Conservation (phyloP, 1,140 invertebrate species). For the Mya arenaria region DNA sequence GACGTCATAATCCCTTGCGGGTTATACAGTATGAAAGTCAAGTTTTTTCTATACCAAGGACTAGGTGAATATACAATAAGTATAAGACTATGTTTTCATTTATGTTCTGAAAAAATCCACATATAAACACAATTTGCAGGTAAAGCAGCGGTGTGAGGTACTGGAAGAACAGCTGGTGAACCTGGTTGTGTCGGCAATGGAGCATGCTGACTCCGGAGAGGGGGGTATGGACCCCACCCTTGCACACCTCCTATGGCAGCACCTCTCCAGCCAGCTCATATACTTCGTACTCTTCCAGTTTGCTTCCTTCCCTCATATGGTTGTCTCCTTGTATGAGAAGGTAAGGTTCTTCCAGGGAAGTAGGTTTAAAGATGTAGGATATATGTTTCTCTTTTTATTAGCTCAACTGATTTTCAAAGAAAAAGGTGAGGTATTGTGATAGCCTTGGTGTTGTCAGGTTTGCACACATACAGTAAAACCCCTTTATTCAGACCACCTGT, state of each 20-base stretch:
- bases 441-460: no score
- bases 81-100: no score
- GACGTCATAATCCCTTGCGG: no score
- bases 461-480: no score
- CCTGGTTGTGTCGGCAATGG: slow-evolving; percentile 94
- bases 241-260: slow-evolving; percentile 94
- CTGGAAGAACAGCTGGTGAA: slow-evolving; percentile 97
- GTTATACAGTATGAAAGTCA: no score
- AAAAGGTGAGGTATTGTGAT: no score
- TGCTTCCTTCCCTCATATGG: slow-evolving; percentile 95
- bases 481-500: no score
- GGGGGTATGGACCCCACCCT: slow-evolving; percentile 84
- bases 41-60: no score
- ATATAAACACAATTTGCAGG: slow-evolving; percentile 81
- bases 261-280: slow-evolving; percentile 96
- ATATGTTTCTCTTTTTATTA: background rate
- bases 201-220: slow-evolving; percentile 88
- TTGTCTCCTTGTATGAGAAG: slow-evolving; percentile 93
- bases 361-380: background rate
- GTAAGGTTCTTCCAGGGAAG: slow-evolving; percentile 78
- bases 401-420: no score
- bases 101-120: no score
- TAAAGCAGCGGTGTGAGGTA: slow-evolving; percentile 93
- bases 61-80: no score
- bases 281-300: slow-evolving; percentile 98